Evolutionary conservation across 2,888 invertebrate species (phyloP).

Genomic region (Hofmannophila pseudospretella): DNA sequence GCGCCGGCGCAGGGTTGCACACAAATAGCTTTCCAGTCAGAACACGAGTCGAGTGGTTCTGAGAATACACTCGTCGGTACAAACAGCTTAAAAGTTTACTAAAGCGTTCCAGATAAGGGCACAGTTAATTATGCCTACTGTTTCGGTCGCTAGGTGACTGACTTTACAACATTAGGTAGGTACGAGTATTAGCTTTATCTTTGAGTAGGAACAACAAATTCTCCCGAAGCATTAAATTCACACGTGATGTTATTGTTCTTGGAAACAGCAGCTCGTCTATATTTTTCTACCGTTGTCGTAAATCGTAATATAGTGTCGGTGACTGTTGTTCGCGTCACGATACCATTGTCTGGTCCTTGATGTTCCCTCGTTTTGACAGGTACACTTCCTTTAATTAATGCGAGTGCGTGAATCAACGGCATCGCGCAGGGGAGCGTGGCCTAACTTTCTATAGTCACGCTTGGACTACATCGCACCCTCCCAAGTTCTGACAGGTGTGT

Average conservation of each 20-base stretch:
- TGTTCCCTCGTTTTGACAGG: constrained; percentile 16
- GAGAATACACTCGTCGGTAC: constrained; percentile 43
- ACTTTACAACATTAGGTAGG: constrained; percentile 10
- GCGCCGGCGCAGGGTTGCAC: constrained; percentile 65
- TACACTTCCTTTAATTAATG: constrained; percentile 44
- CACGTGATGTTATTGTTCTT: too few species aligned
- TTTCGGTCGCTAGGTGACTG: constrained; percentile 25
- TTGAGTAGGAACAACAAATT: background rate
- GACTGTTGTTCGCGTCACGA: constrained; percentile 16
- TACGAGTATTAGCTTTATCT: background rate
- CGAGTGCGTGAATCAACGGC: constrained; percentile 41
- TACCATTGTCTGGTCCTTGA: constrained; percentile 16
- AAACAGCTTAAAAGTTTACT: constrained; percentile 19
- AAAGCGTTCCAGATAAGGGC: constrained; percentile 23
- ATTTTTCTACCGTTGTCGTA: background rate
- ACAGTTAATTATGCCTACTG: constrained; percentile 30
- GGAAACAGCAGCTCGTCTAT: too few species aligned
- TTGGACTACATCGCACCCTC: constrained; percentile 27
- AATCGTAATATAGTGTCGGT: background rate
- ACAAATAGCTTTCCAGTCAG: constrained; percentile 66
- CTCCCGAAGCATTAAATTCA: too few species aligned
- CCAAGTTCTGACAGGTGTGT: constrained; percentile 40
- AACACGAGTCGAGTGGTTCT: constrained; percentile 60
- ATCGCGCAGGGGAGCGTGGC: constrained; percentile 28
- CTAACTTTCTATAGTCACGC: constrained; percentile 53